phyloP scores from a whole-genome alignment of 2,113 vertebrate species.

The Neopipo cinnamomea region DNA sequence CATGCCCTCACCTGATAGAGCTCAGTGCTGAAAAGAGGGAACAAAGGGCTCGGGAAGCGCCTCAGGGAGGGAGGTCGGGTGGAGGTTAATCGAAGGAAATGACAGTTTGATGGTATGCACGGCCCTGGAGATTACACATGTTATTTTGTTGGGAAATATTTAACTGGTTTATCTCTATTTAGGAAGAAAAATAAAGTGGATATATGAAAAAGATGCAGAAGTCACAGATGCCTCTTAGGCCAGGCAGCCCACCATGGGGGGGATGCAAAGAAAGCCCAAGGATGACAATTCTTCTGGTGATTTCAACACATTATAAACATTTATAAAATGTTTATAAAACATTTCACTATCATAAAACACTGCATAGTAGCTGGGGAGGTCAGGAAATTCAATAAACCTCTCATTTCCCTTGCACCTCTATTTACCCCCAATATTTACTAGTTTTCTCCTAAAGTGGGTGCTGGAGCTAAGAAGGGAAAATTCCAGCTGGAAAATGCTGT shows the following conservation, averaged over 20 bases:
- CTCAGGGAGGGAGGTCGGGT: slow-evolving; percentile 66
- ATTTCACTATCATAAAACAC: neutral
- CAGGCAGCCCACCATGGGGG: rapidly evolving
- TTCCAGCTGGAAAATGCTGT: neutral
- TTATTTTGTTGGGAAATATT: slow-evolving; percentile 20
- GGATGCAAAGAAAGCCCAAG: neutral
- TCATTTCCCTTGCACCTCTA: neutral
- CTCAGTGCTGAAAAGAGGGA: neutral
- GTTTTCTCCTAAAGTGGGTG: neutral
- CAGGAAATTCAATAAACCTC: neutral
- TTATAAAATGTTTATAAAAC: neutral
- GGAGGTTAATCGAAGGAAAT: slow-evolving; percentile 82
- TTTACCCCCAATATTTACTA: neutral
- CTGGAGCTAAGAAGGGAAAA: neutral
- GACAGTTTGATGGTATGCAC: slow-evolving; percentile 67
- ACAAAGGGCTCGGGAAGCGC: slow-evolving; percentile 45
- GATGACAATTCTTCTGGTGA: neutral
- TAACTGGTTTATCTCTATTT: slow-evolving; percentile 46
- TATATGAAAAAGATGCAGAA: neutral
- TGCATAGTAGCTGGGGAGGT: neutral
- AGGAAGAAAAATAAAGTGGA: neutral
- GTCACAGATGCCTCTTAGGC: rapidly evolving
- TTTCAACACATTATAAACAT: neutral
- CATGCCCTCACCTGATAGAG: slow-evolving; percentile 46
- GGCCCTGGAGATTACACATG: slow-evolving; percentile 46